Percentiles rank a stretch among this genome's conserved stretches.
phyloP scores from a whole-genome alignment of 2,888 invertebrate species.

The Melikaiella ostensackeni region DNA sequence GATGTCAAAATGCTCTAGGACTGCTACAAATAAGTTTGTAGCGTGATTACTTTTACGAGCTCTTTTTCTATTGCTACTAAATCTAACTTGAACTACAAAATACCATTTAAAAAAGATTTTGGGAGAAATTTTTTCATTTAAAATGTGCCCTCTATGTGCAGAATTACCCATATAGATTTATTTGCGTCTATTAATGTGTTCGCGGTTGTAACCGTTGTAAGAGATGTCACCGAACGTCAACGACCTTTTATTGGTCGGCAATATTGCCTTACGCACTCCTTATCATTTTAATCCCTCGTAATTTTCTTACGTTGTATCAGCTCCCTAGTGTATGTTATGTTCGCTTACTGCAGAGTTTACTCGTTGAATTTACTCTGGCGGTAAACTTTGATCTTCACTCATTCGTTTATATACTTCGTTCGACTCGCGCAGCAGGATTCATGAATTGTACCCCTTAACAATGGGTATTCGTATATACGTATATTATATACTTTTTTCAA shows the following conservation, averaged over 20 bases:
- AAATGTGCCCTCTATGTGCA: too few species aligned
- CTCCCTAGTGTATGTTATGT: conserved; percentile 34
- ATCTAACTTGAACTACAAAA: too few species aligned
- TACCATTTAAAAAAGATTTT: too few species aligned
- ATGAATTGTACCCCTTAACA: conserved; percentile 29
- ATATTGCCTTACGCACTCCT: conserved; percentile 54
- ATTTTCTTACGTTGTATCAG: conserved; percentile 58
- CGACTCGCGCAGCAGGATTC: conserved; percentile 23
- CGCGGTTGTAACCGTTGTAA: conserved; percentile 2
- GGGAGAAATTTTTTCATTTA: too few species aligned
- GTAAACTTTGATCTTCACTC: conserved; percentile 30
- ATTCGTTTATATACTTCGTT: neutral
- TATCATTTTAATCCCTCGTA: conserved; percentile 66
- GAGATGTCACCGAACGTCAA: conserved; percentile 61
- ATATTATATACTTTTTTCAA: neutral
- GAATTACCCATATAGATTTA: conserved; percentile 15
- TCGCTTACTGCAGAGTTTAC: conserved; percentile 13
- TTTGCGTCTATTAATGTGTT: neutral
- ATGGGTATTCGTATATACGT: conserved; percentile 16
- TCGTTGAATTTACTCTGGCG: conserved; percentile 22
- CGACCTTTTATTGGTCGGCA: conserved; percentile 64
- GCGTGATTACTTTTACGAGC: too few species aligned
- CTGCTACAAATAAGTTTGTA: too few species aligned
- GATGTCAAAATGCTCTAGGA: too few species aligned
- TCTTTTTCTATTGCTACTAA: too few species aligned